A percentile compares a stretch with the other conserved stretches of the same genome.
Evolutionary conservation across 2,888 invertebrate genomes (phyloP).

Genomic region (Cylindroiulus punctatus): DNA sequence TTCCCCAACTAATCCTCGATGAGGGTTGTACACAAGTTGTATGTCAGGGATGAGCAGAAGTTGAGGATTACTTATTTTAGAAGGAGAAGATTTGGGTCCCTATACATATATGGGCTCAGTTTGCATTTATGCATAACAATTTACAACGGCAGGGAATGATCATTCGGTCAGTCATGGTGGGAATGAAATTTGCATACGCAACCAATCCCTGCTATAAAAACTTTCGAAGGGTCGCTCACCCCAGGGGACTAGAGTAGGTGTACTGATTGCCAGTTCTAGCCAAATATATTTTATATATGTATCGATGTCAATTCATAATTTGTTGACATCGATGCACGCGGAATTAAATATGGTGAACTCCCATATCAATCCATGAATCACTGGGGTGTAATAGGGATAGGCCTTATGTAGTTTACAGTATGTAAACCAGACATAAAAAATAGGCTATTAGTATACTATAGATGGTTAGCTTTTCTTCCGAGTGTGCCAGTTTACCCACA

Average conservation of each 20-base stretch:
- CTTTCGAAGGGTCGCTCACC: background rate
- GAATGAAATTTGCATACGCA: background rate
- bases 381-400: background rate
- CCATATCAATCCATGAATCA: slow-evolving; percentile 1
- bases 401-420: background rate
- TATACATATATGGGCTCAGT: background rate
- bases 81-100: too few species aligned
- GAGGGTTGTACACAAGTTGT: too few species aligned
- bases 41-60: too few species aligned
- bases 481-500: slow-evolving; percentile 12
- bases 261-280: background rate
- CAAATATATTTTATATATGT: background rate
- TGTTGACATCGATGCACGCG: slow-evolving; percentile 33
- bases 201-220: background rate
- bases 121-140: slow-evolving; percentile 12
- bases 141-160: background rate
- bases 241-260: slow-evolving; percentile 3
- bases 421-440: background rate
- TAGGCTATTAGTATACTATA: too few species aligned
- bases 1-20: too few species aligned
- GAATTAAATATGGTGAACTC: slow-evolving; percentile 5
- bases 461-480: background rate
- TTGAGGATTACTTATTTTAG: too few species aligned
- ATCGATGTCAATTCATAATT: slow-evolving; percentile 28
- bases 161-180: background rate